A percentile compares a stretch with the other conserved stretches of the same genome.
Conservation (phyloP, 1,140 invertebrate species). For the Drosophila grimshawi region DNA sequence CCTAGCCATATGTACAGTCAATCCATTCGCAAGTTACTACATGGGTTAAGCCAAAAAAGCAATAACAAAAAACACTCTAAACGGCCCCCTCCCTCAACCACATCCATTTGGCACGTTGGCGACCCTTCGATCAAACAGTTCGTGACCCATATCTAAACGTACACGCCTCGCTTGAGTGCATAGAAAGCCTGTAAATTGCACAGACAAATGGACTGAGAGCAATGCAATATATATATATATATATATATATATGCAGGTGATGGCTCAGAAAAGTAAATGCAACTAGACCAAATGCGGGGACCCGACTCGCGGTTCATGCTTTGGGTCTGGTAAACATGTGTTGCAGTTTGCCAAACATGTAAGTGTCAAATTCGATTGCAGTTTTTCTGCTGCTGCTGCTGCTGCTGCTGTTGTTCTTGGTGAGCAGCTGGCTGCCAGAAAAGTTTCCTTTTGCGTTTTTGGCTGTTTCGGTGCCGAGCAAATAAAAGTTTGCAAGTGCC, state of each 20-base stretch:
- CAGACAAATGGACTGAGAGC: conserved; percentile 18
- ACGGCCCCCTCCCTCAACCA: too few species aligned
- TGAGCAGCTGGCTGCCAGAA: conserved; percentile 12
- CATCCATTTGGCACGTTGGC: too few species aligned
- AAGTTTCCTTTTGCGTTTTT: conserved; percentile 49
- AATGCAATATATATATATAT: neutral
- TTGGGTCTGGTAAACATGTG: conserved; percentile 44
- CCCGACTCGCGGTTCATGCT: conserved; percentile 5
- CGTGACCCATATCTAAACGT: conserved; percentile 56
- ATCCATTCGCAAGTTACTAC: neutral
- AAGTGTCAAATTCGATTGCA: conserved; percentile 64
- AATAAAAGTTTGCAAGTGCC: conserved; percentile 69
- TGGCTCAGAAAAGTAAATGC: neutral
- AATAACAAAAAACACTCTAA: too few species aligned
- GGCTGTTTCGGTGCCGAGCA: conserved; percentile 24
- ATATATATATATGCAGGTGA: conserved; percentile 20
- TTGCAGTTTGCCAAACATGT: conserved; percentile 49
- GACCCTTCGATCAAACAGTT: neutral
- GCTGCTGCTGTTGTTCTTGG: neutral
- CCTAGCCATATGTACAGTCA: neutral
- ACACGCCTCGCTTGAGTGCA: conserved; percentile 46
- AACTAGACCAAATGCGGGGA: conserved; percentile 33
- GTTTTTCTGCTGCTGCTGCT: conserved; percentile 8
- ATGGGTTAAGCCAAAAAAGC: too few species aligned
- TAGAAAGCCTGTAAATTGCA: conserved; percentile 45